A percentile compares a stretch with the other conserved stretches of the same genome.
These are phyloP conservation scores for Hirtodrosophila cameraria DNA, from an alignment of 2,888 invertebrate genomes.

Conservation along the genomic window DNA sequence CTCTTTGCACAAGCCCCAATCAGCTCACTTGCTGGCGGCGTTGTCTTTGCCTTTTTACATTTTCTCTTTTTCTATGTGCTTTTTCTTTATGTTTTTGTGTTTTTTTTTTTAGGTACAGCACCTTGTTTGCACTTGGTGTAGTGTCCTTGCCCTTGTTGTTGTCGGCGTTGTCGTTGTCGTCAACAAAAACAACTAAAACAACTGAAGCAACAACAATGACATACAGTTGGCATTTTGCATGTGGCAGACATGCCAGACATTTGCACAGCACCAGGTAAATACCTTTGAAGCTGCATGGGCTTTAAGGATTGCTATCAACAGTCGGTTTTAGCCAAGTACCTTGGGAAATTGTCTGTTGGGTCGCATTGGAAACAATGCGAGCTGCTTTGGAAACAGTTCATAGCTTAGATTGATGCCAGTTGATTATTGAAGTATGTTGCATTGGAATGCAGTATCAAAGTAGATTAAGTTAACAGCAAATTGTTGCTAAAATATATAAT, in stretches of 20 bases:
- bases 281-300: conserved; percentile 22
- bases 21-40: conserved; percentile 48
- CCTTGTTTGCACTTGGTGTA: conserved; percentile 62
- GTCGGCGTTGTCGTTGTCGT: conserved; percentile 52
- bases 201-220: conserved; percentile 20
- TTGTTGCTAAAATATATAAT: too few species aligned
- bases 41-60: conserved; percentile 29
- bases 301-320: not conserved
- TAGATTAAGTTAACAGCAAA: too few species aligned
- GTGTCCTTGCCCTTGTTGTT: conserved; percentile 68
- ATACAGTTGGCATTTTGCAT: conserved; percentile 63
- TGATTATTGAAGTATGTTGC: too few species aligned
- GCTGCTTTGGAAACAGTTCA: too few species aligned
- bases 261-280: conserved; percentile 27
- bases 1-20: conserved; percentile 48
- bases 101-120: conserved; percentile 31
- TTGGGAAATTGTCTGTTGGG: not conserved
- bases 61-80: conserved; percentile 8
- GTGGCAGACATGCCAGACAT: conserved; percentile 59
- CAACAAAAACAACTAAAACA: conserved; percentile 18
- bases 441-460: too few species aligned
- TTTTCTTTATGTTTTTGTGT: conserved; percentile 10
- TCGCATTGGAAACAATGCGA: too few species aligned
- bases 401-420: too few species aligned
- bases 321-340: not conserved